Percentiles rank a stretch among this genome's conserved stretches.
These are phyloP conservation scores for Akabosia matsudoensis DNA, from an alignment of 1,140 invertebrate species.

Conservation along the genomic window DNA sequence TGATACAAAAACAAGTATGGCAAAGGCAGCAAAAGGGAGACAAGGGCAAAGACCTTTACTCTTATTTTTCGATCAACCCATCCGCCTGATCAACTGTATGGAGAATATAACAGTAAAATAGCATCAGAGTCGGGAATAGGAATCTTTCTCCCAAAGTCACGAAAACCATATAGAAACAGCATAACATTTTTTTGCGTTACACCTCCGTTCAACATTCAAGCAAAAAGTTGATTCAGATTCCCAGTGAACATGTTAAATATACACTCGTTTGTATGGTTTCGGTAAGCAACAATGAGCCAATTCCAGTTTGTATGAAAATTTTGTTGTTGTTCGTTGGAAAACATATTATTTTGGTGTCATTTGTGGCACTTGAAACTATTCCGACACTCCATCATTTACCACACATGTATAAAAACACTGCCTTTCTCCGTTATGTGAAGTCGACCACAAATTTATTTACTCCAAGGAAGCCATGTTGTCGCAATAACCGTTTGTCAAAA, in stretches of 20 bases:
- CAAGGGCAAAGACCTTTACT: slow-evolving; percentile 1
- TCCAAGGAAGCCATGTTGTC: slow-evolving; percentile 33
- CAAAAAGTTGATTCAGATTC: not conserved
- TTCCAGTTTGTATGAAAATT: not conserved
- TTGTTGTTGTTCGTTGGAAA: not conserved
- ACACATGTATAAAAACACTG: no score
- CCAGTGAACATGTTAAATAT: not conserved
- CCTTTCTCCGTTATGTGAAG: no score
- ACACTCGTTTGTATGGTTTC: not conserved
- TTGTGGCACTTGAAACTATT: slow-evolving; percentile 12
- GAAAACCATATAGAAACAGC: no score
- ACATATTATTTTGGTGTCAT: slow-evolving; percentile 14
- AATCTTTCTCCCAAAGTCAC: no score
- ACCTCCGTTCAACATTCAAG: no score
- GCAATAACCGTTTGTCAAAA: slow-evolving; percentile 38
- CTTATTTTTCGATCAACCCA: not conserved
- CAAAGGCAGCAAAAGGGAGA: not conserved
- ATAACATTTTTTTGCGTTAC: no score
- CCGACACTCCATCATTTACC: slow-evolving; percentile 6
- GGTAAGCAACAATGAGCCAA: not conserved
- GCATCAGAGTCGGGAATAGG: no score
- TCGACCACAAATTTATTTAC: slow-evolving; percentile 35
- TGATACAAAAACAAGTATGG: not conserved
- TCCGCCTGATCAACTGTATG: not conserved
- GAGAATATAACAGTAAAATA: not conserved